Conservation (phyloP, 2,888 invertebrate species). For the Leptinotarsa rubiginosa region DNA sequence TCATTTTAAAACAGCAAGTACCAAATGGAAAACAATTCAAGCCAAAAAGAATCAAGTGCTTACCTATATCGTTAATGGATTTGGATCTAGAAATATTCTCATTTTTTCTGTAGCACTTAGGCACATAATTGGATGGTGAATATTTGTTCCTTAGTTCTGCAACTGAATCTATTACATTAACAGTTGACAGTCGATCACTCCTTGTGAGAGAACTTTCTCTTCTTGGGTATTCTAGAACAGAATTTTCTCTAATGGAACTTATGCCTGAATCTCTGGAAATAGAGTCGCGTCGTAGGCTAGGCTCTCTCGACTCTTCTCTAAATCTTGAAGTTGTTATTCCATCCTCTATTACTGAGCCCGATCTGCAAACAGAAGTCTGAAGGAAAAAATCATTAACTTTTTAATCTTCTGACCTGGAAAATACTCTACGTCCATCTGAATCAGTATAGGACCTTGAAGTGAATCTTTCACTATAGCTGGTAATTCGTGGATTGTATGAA, state of each 20-base stretch:
- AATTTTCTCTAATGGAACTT: conserved; percentile 60
- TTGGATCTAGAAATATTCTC: conserved; percentile 67
- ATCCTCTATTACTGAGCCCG: conserved; percentile 65
- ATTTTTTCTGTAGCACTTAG: conserved; percentile 64
- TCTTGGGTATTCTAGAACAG: conserved; percentile 66
- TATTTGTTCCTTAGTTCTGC: conserved; percentile 81
- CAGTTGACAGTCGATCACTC: conserved; percentile 52
- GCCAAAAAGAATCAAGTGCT: conserved; percentile 19
- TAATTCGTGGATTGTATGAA: conserved; percentile 65
- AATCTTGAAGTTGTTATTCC: conserved; percentile 63
- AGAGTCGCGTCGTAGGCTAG: conserved; percentile 58
- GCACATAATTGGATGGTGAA: conserved; percentile 80
- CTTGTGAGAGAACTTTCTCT: conserved; percentile 68
- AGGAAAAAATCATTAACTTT: neutral
- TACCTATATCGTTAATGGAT: conserved; percentile 72
- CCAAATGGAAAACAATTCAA: no score
- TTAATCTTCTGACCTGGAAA: conserved; percentile 58
- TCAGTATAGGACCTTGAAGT: conserved; percentile 70
- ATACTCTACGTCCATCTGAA: conserved; percentile 69
- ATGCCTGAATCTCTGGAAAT: conserved; percentile 59
- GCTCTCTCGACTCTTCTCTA: conserved; percentile 65
- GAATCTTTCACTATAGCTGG: conserved; percentile 69
- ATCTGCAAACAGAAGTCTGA: conserved; percentile 53
- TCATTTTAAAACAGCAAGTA: no score
- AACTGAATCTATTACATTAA: conserved; percentile 63